Evolutionary conservation across 2,888 invertebrate genomes (phyloP), one percentile per base, ranked within the genome.

Genomic region (Lithophane leautieri): DNA sequence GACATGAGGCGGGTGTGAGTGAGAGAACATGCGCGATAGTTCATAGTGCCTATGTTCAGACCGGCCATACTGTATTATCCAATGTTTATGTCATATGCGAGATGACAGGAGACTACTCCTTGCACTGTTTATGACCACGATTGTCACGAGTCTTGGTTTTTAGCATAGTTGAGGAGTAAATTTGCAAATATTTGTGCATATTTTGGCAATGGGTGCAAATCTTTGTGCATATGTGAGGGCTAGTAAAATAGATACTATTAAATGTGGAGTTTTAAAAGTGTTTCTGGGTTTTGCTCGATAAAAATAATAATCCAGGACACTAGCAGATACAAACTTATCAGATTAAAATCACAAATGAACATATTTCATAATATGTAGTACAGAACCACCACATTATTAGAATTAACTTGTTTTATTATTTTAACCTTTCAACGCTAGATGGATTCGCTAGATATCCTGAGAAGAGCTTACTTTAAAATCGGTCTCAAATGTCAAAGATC

Each of bases 391-490:
- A 71, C 50, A 42, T 60, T 22, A 28, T 77, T 78, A 70, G 56
- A 73, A 61, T 84, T 62, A 60, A 82, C 54, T 73, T 63, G 69
- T 79, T 79, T 73, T 84, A 82, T 63, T 75, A 58, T 79, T 70
- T 73, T 81, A 76, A 79, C 76, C 67, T 73, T 71, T 65, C 47
- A 73, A 65, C 11, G 71, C 65, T 82, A 85, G 85, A 70, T 4
- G 82, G 79, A 75, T 67, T 74, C 82, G 79, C 82, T 85, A 84
- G 84, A 77, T 54, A 66, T 76, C 71, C 82, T 47, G 9, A 42
- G 16, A 47, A 69, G 50, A 82, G 80, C 73, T 82, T 82, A 28
- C 22, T 42, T 82, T 73, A 4, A 66, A 61, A 71, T 80, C 72
- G 73, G 77, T 76, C 66, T 69, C 70, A 62, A 72, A 77, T 81